These are phyloP conservation scores for Apocheima hispidaria DNA, from an alignment of 2,888 invertebrate species.

Conservation along the genomic window DNA sequence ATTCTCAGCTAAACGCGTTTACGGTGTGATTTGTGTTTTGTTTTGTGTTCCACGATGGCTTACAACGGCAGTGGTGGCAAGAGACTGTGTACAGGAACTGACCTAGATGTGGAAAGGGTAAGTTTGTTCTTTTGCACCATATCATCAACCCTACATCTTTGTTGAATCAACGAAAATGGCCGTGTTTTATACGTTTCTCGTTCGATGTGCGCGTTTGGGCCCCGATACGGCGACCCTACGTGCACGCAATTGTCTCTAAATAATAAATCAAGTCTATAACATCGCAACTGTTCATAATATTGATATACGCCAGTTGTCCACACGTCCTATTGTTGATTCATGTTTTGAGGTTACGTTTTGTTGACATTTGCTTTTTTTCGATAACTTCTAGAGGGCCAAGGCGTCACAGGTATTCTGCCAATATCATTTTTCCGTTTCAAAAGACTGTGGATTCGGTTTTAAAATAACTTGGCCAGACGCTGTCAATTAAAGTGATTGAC, in stretches of 20 bases:
- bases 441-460: slow-evolving; percentile 55
- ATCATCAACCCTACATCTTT: slow-evolving; percentile 62
- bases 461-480: slow-evolving; percentile 59
- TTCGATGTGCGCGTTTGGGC: slow-evolving; percentile 68
- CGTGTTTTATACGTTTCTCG: slow-evolving; percentile 77
- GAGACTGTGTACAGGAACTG: slow-evolving; percentile 83
- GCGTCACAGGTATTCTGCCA: slow-evolving; percentile 19
- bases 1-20: slow-evolving; percentile 70
- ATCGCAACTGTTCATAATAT: slow-evolving; percentile 37
- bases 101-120: slow-evolving; percentile 84
- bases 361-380: slow-evolving; percentile 69
- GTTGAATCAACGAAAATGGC: slow-evolving; percentile 78
- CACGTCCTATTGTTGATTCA: slow-evolving; percentile 80
- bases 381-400: slow-evolving; percentile 32
- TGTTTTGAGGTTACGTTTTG: slow-evolving; percentile 81
- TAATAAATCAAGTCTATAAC: slow-evolving; percentile 40
- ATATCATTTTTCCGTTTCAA: slow-evolving; percentile 47
- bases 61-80: slow-evolving; percentile 89
- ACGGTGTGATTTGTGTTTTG: slow-evolving; percentile 85
- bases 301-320: slow-evolving; percentile 59
- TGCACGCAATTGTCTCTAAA: slow-evolving; percentile 46
- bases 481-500: slow-evolving; percentile 85
- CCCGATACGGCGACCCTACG: slow-evolving; percentile 42
- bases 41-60: slow-evolving; percentile 89
- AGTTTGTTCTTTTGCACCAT: slow-evolving; percentile 55